Conservation (phyloP, 2,888 invertebrate genomes). For the Calliphora vomitoria region DNA sequence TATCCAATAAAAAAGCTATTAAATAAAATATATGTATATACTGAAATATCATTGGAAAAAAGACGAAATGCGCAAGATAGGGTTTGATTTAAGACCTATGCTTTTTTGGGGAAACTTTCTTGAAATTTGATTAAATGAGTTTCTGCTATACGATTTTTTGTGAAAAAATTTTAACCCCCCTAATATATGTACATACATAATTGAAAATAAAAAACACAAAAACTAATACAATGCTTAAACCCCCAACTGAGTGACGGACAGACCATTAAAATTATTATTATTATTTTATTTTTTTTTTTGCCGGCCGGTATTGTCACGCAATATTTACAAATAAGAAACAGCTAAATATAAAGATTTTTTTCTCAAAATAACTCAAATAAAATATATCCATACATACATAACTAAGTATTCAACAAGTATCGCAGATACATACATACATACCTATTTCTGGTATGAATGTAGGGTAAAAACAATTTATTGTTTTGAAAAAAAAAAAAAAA, state of each 20-base stretch:
- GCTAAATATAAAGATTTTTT: not conserved
- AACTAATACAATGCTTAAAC: not conserved
- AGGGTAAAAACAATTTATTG: not conserved
- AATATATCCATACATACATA: not conserved
- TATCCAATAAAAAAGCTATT: too few relatives aligned
- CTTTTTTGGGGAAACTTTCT: too few relatives aligned
- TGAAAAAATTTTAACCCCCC: too few relatives aligned
- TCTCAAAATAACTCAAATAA: not conserved
- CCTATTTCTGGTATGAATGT: not conserved
- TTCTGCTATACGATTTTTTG: too few relatives aligned
- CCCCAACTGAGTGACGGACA: not conserved
- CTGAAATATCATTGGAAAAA: too few relatives aligned
- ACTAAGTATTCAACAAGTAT: not conserved
- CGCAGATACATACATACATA: not conserved
- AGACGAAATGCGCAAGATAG: too few relatives aligned
- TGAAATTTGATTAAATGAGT: too few relatives aligned
- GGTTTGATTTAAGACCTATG: too few relatives aligned
- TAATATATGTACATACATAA: too few relatives aligned
- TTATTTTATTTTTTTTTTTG: too few relatives aligned
- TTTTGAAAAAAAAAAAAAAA: not conserved
- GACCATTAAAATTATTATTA: not conserved
- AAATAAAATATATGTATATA: too few relatives aligned
- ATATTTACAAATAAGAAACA: slow-evolving; percentile 4
- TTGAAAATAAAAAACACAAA: not conserved
- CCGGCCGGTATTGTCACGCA: slow-evolving; percentile 63